Conservation (phyloP, 2,113 vertebrate genomes). For the Cyanoderma ruficeps region DNA sequence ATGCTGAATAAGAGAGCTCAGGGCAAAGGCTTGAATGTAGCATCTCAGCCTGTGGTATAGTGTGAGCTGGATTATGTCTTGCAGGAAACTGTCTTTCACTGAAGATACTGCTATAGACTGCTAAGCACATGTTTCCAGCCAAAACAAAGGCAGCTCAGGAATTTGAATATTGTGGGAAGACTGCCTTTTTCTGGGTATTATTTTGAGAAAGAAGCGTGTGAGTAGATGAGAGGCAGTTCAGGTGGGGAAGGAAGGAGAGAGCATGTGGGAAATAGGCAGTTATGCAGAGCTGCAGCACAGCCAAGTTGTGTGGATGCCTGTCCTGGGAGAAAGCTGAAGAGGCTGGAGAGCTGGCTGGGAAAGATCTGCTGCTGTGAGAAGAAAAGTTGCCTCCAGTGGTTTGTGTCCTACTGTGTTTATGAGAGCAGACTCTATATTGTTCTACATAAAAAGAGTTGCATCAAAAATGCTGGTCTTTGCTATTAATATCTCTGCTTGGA, state of each 20-base stretch:
- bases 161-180: constrained; percentile 29
- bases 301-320: neutral
- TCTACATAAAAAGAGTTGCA: constrained; percentile 18
- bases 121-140: neutral
- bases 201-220: neutral
- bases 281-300: neutral
- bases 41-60: neutral
- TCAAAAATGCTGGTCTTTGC: constrained; percentile 10
- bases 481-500: constrained; percentile 34
- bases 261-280: neutral
- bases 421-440: constrained; percentile 23
- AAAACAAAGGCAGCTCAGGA: constrained; percentile 24
- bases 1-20: neutral
- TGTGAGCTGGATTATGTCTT: neutral
- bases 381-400: constrained; percentile 5
- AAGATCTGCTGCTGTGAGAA: constrained; percentile 1
- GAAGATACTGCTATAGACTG: neutral
- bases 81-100: neutral
- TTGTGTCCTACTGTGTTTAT: constrained; percentile 28
- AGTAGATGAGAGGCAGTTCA: neutral
- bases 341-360: neutral
- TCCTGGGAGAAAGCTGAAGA: neutral
- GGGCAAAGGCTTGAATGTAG: neutral
- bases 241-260: constrained; percentile 20
- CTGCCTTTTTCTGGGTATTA: constrained; percentile 22